Base-by-base conservation (phyloP, 2,797 vertebrate species). In the Malacoraja senta region DNA sequence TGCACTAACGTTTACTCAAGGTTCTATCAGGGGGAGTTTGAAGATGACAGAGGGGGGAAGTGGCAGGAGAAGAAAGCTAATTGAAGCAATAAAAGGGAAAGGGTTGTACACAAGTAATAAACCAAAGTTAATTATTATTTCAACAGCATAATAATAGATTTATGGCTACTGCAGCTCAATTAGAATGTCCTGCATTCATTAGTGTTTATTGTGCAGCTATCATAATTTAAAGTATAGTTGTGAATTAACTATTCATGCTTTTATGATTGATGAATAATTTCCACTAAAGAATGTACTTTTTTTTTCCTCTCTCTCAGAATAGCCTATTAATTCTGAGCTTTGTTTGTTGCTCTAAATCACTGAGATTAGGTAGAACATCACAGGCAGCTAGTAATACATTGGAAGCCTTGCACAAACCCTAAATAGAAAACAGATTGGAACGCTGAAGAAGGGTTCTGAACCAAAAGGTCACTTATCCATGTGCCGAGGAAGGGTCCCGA, bases 51-150 rank as follows among this genome's bases (percentile, higher is more conserved):
- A 38, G 65, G 35, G 35, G 35, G 32, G 53, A 44, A 35, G 65
- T 91, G 68, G 35, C 35, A 44, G 35, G 13, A 29, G 90, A 53
- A 74, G 38, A 17, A 91, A 76, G 90, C 68, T 91, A 72, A 91
- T 72, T 74, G 65, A 26, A 44, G 68, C 65, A 91, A 74, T 91
- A 91, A 91, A 91, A 91, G 38, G 90, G 26, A 91, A 91, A 74
- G 90, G 35, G 35, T 72, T 91, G 21, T 91, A 91, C 90, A 74
- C 90, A 91, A 91, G 65, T 74, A 91, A 44, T 74, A 91, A 91
- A 91, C 35, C 72, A 74, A 91, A 91, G 68, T 91, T 74, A 91
- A 91, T 91, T 72, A 91, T 91, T 91, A 91, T 91, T 91, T 38
- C 71, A 72, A 44, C 90, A 91, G 90, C 68, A 91, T 91, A 76